Conservation (phyloP, 2,888 invertebrate species). For the Marronus borbonicus region DNA sequence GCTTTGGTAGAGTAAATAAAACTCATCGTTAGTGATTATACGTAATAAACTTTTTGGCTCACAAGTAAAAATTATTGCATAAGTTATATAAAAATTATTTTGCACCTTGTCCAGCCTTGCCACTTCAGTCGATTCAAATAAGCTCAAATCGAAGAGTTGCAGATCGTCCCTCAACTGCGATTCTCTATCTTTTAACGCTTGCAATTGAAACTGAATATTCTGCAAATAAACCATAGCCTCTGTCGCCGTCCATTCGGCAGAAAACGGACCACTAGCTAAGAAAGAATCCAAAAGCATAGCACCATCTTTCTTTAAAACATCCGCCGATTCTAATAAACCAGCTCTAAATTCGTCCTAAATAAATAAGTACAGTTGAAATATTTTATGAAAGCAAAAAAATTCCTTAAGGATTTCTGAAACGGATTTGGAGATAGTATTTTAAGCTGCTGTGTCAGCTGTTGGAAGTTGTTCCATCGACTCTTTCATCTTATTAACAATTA, state of each 20-base stretch:
- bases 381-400: not conserved
- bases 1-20: not conserved
- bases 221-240: slow-evolving; percentile 76
- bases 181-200: slow-evolving; percentile 77
- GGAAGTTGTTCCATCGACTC: slow-evolving; percentile 15
- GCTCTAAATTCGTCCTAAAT: slow-evolving; percentile 78
- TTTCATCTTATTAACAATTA: slow-evolving; percentile 60
- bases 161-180: slow-evolving; percentile 80
- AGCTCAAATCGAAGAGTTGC: slow-evolving; percentile 84
- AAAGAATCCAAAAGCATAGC: slow-evolving; percentile 81
- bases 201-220: slow-evolving; percentile 73
- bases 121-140: slow-evolving; percentile 80
- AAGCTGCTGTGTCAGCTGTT: slow-evolving; percentile 24
- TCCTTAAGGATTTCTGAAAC: not conserved
- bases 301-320: slow-evolving; percentile 81
- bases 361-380: slow-evolving; percentile 38
- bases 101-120: slow-evolving; percentile 75
- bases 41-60: not conserved
- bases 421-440: not conserved
- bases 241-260: slow-evolving; percentile 72
- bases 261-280: slow-evolving; percentile 78
- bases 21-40: not conserved
- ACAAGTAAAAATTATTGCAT: not conserved
- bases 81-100: slow-evolving; percentile 3
- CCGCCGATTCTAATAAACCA: slow-evolving; percentile 80